Percentiles rank a stretch among this genome's conserved stretches.
These are phyloP conservation scores for Caenorhabditis sulstoni DNA, from an alignment of 2,888 invertebrate genomes.

Conservation along the genomic window DNA sequence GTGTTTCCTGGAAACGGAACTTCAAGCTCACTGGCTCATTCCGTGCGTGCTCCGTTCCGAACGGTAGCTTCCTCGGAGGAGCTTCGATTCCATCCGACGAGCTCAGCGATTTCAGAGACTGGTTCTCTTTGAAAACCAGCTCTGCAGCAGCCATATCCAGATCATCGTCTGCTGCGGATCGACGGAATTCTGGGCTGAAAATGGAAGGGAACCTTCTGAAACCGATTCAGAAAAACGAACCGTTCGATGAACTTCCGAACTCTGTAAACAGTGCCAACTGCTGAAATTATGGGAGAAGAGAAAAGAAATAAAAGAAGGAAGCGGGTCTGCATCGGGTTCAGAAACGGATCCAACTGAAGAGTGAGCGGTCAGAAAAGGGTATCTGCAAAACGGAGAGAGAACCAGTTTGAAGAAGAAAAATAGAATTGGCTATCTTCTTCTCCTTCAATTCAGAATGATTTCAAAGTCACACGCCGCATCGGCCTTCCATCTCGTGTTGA, in stretches of 20 bases:
- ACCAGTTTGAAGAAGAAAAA: conserved; percentile 43
- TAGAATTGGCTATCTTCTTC: conserved; percentile 27
- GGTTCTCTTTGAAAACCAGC: conserved; percentile 51
- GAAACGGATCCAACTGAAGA: not conserved
- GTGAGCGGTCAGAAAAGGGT: conserved; percentile 13
- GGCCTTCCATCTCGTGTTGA: not conserved
- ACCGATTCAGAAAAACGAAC: not conserved
- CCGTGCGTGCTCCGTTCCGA: conserved; percentile 41
- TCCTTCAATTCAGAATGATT: conserved; percentile 35
- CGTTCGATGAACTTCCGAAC: conserved; percentile 28
- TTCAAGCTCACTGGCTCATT: not conserved
- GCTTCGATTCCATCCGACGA: conserved; percentile 18
- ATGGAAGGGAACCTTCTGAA: not conserved
- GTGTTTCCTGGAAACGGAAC: too few relatives aligned
- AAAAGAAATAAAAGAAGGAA: conserved; percentile 10
- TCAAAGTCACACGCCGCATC: conserved; percentile 30
- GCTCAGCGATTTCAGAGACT: conserved; percentile 25
- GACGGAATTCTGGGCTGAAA: conserved; percentile 24
- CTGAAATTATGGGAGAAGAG: not conserved
- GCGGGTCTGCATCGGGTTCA: too few relatives aligned
- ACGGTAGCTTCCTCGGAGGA: conserved; percentile 44
- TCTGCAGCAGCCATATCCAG: conserved; percentile 57
- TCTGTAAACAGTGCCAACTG: conserved; percentile 9
- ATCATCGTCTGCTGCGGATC: conserved; percentile 47
- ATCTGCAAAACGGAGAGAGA: conserved; percentile 40